Conservation (phyloP, 2,797 vertebrate species). For the Sternotherus odoratus region DNA sequence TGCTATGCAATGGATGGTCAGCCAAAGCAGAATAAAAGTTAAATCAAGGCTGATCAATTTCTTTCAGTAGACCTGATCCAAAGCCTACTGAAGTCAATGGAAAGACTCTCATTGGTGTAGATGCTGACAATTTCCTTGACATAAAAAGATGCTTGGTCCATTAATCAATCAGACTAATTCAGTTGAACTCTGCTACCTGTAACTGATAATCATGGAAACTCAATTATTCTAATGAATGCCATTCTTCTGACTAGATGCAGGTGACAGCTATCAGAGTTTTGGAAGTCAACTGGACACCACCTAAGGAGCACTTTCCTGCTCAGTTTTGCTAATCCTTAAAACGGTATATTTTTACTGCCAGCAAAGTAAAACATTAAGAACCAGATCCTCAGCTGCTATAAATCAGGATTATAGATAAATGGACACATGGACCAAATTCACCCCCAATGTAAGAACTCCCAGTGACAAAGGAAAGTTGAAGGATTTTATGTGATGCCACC, state of each 20-base stretch:
- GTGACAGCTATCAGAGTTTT: not conserved
- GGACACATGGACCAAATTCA: too few species aligned
- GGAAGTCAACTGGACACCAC: not conserved
- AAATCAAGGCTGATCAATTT: not conserved
- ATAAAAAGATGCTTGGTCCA: not conserved
- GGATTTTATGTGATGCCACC: fast-evolving
- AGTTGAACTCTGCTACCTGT: not conserved
- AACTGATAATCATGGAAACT: not conserved
- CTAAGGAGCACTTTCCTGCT: not conserved
- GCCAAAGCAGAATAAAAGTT: not conserved
- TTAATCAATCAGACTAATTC: conserved; percentile 11
- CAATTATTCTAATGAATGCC: not conserved
- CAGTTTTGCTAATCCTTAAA: not conserved
- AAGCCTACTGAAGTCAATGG: fast-evolving
- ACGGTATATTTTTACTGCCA: not conserved
- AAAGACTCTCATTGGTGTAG: not conserved
- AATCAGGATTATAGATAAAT: not conserved
- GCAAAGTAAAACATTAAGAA: not conserved
- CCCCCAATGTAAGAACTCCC: not conserved
- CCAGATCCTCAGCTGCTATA: not conserved
- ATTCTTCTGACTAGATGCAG: not conserved
- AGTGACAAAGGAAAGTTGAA: not conserved
- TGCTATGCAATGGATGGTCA: not conserved
- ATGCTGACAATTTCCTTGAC: not conserved
- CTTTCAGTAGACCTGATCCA: not conserved